Evolutionary conservation across 2,797 vertebrate species (phyloP).

Genomic region (Periparus ater): DNA sequence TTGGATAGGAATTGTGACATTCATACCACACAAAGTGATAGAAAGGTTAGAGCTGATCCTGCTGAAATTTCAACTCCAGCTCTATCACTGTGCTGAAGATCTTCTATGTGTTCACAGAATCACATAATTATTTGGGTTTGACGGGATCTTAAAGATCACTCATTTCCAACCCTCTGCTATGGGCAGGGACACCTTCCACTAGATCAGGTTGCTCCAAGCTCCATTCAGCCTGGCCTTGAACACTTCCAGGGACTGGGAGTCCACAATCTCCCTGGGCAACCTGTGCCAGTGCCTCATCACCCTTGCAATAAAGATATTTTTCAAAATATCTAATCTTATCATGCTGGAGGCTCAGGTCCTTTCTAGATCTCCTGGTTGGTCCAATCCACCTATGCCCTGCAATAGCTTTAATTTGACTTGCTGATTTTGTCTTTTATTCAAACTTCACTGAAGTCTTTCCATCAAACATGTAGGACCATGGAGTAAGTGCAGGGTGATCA

Average conservation of each 20-base stretch:
- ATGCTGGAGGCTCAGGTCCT: neutral
- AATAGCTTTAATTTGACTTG: neutral
- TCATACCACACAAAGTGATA: neutral
- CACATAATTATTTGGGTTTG: neutral
- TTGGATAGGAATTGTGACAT: neutral
- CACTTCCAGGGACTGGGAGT: neutral
- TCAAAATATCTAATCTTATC: neutral
- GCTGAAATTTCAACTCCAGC: neutral
- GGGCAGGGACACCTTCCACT: neutral
- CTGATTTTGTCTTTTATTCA: neutral
- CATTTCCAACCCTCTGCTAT: neutral
- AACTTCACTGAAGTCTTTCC: neutral
- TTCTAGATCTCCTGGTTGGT: neutral
- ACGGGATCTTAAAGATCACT: neutral
- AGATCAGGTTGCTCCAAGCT: neutral
- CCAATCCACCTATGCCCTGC: neutral
- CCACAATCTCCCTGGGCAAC: neutral
- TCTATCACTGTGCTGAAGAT: neutral
- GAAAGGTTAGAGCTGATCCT: neutral
- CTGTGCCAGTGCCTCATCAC: neutral
- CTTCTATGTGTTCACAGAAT: neutral
- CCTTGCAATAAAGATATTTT: neutral
- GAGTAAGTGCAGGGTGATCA: neutral
- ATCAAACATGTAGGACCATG: rapidly evolving
- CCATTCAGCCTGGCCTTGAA: neutral